Conservation (phyloP, 1,140 invertebrate genomes). For the Papilio helenus region DNA sequence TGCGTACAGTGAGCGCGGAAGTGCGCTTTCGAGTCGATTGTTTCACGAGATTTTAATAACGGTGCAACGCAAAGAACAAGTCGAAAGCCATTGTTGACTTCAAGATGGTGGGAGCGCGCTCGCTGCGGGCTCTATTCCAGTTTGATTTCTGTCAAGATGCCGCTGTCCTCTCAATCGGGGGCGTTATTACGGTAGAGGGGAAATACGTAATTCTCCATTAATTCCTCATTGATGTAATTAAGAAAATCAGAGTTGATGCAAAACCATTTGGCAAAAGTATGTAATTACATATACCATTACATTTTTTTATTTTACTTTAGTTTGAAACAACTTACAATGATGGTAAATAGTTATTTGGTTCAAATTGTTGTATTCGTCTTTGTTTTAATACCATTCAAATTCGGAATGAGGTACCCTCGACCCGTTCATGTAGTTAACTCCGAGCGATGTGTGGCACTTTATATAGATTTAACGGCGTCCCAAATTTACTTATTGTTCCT, state of each 20-base stretch:
- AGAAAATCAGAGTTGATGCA: neutral
- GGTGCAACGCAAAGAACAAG: conserved; percentile 80
- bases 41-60: conserved; percentile 83
- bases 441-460: conserved; percentile 59
- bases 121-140: conserved; percentile 57
- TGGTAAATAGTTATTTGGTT: neutral
- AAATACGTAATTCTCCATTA: conserved; percentile 24
- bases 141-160: conserved; percentile 62
- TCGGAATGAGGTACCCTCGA: neutral
- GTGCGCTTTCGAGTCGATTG: conserved; percentile 81
- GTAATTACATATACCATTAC: neutral
- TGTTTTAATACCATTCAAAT: neutral
- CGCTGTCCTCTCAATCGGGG: conserved; percentile 39
- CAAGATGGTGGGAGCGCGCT: conserved; percentile 65
- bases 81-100: conserved; percentile 77
- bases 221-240: conserved; percentile 7
- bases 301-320: neutral
- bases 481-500: conserved; percentile 73
- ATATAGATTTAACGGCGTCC: conserved; percentile 70
- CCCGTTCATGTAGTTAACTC: conserved; percentile 21
- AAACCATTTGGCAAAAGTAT: neutral
- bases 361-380: neutral
- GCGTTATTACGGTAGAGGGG: neutral
- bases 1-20: conserved; percentile 66
- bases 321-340: no score